These are phyloP conservation scores for Diadegma fenestrale DNA, from an alignment of 2,888 invertebrate genomes.

Conservation along the genomic window DNA sequence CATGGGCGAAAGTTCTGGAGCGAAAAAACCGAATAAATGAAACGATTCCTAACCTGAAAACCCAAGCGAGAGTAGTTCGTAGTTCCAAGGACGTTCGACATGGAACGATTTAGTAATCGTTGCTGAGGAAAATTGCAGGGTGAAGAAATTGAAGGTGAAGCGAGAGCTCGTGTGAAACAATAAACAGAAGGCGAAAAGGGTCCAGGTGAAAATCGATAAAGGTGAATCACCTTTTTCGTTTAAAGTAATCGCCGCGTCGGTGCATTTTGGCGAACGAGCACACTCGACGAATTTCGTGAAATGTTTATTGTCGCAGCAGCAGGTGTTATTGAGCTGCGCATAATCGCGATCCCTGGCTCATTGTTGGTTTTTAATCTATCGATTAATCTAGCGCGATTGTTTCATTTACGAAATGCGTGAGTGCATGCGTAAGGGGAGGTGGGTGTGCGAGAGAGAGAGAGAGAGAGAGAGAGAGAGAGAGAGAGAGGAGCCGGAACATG, in stretches of 20 bases:
- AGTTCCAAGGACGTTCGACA: no score
- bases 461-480: conserved; percentile 24
- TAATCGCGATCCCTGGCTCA: conserved; percentile 55
- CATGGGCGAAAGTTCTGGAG: not conserved
- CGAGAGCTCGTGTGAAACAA: not conserved
- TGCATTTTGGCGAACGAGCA: not conserved
- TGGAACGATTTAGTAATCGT: no score
- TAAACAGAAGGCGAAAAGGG: not conserved
- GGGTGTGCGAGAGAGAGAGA: conserved; percentile 9
- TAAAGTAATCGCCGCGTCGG: no score
- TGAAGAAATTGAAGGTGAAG: not conserved
- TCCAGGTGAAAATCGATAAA: not conserved
- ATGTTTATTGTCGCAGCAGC: not conserved
- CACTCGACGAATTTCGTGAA: conserved; percentile 1
- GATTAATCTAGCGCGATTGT: conserved; percentile 32
- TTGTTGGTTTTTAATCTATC: conserved; percentile 20
- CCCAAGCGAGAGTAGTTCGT: no score
- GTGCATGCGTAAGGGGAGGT: conserved; percentile 30
- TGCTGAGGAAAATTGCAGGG: no score
- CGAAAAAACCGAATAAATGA: not conserved
- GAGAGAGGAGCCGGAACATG: conserved; percentile 59
- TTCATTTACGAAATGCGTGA: conserved; percentile 42
- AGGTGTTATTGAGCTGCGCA: conserved; percentile 25
- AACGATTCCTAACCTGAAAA: not conserved
- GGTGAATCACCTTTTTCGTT: not conserved